Conservation (phyloP, 2,888 invertebrate genomes). For the Tineola bisselliella region DNA sequence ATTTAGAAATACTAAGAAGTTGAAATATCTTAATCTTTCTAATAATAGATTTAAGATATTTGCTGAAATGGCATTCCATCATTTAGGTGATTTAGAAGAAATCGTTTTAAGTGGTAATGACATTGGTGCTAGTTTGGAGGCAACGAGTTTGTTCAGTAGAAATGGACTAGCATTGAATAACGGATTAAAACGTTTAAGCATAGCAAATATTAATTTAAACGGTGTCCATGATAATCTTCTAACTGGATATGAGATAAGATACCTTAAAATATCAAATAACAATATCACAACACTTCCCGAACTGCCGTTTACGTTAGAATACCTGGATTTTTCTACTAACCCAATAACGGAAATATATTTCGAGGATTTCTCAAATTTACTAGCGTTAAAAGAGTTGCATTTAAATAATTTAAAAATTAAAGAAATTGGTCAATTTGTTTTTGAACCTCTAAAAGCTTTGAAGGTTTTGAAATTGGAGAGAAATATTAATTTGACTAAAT, state of each 20-base stretch:
- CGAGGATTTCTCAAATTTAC: constrained; percentile 58
- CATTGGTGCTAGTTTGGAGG: constrained; percentile 38
- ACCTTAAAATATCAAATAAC: constrained; percentile 62
- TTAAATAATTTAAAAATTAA: constrained; percentile 67
- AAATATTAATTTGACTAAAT: constrained; percentile 58
- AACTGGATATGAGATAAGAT: constrained; percentile 51
- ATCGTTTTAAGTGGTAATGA: constrained; percentile 53
- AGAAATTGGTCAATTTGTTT: constrained; percentile 62
- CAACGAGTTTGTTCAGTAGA: constrained; percentile 42
- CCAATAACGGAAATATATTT: constrained; percentile 55
- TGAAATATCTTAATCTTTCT: constrained; percentile 51
- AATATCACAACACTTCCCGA: constrained; percentile 61
- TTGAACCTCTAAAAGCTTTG: constrained; percentile 62
- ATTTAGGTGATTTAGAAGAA: constrained; percentile 40
- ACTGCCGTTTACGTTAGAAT: constrained; percentile 64
- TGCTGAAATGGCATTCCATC: constrained; percentile 43
- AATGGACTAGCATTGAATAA: constrained; percentile 44
- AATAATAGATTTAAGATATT: constrained; percentile 50
- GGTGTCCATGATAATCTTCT: constrained; percentile 49
- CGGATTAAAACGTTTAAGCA: constrained; percentile 38
- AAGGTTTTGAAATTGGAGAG: constrained; percentile 62
- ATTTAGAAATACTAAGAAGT: constrained; percentile 41
- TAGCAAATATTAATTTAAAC: constrained; percentile 37
- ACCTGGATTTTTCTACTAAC: constrained; percentile 72
- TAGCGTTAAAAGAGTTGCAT: constrained; percentile 60